Evolutionary conservation across 2,113 vertebrate genomes (phyloP).

Genomic region (Larimichthys crocea): DNA sequence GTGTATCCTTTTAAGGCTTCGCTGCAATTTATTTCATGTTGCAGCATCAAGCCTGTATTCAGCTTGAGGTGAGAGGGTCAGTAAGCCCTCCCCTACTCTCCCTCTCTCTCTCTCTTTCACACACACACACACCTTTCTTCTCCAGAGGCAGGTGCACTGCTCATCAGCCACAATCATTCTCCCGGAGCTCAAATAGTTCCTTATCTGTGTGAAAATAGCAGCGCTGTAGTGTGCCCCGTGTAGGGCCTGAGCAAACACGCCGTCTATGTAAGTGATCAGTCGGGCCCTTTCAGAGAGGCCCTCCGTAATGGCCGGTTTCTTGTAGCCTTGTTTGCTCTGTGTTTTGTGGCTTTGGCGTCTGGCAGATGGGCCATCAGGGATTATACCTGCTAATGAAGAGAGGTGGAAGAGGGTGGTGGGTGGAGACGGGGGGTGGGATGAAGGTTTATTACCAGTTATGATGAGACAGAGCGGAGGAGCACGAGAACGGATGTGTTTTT

Average conservation of each 20-base stretch:
- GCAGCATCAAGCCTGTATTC: not conserved
- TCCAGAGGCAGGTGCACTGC: conserved; percentile 46
- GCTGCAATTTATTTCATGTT: not conserved
- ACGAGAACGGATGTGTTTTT: not conserved
- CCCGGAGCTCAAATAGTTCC: conserved; percentile 46
- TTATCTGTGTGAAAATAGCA: conserved; percentile 54
- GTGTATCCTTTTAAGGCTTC: not conserved
- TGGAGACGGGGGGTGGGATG: not conserved
- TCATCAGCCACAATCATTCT: conserved; percentile 42
- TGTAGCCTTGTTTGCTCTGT: conserved; percentile 68
- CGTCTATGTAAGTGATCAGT: conserved; percentile 32
- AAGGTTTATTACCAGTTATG: conserved; percentile 42
- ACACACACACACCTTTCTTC: conserved; percentile 12
- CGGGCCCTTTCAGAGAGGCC: conserved; percentile 49
- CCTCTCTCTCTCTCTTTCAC: not conserved
- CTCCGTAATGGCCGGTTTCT: conserved; percentile 54
- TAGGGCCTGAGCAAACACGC: conserved; percentile 65
- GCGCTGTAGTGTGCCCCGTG: not conserved
- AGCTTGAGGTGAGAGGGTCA: not conserved
- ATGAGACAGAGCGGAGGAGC: conserved; percentile 8
- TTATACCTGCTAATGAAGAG: conserved; percentile 78
- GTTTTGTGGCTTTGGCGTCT: conserved; percentile 70
- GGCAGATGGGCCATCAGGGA: conserved; percentile 78
- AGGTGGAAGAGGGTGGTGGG: conserved; percentile 31
- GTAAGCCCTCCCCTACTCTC: not conserved